Evolutionary conservation across 1,140 invertebrate genomes (phyloP).

Genomic region (Calycopis cecrops): DNA sequence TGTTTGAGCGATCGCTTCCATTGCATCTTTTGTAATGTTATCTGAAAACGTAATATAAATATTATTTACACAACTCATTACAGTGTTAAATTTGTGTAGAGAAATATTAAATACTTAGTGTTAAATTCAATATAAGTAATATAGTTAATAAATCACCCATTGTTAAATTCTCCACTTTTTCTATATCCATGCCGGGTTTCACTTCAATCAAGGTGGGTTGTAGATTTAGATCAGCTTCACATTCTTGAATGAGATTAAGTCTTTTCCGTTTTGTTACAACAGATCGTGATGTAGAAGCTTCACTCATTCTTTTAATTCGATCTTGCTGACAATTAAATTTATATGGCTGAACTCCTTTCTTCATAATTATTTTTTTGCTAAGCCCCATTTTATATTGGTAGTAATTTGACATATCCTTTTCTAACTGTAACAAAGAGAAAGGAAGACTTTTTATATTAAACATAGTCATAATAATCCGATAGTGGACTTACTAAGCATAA

Average conservation of each 20-base stretch:
- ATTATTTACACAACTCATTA: too few relatives aligned
- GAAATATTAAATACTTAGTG: not conserved
- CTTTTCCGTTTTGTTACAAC: conserved; percentile 11
- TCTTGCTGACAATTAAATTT: conserved; percentile 27
- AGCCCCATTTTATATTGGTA: conserved; percentile 26
- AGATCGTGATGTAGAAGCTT: conserved; percentile 7
- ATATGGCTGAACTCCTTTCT: conserved; percentile 20
- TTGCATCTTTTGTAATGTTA: too few relatives aligned
- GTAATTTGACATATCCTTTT: conserved; percentile 26
- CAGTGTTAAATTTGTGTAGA: too few relatives aligned
- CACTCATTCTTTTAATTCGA: conserved; percentile 12
- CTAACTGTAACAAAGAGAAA: conserved; percentile 24
- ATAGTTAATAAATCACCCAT: conserved; percentile 8
- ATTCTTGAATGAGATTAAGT: not conserved
- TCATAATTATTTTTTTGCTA: conserved; percentile 22
- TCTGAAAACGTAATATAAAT: too few relatives aligned
- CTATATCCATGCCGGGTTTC: not conserved
- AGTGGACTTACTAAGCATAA: too few relatives aligned
- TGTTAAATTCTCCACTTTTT: not conserved
- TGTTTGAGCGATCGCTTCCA: too few relatives aligned
- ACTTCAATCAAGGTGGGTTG: not conserved
- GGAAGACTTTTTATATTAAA: too few relatives aligned
- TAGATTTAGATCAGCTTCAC: conserved; percentile 1
- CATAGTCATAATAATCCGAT: too few relatives aligned
- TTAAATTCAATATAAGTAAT: not conserved